phyloP scores from a whole-genome alignment of 2,888 invertebrate genomes.

The Trissolcus japonicus region DNA sequence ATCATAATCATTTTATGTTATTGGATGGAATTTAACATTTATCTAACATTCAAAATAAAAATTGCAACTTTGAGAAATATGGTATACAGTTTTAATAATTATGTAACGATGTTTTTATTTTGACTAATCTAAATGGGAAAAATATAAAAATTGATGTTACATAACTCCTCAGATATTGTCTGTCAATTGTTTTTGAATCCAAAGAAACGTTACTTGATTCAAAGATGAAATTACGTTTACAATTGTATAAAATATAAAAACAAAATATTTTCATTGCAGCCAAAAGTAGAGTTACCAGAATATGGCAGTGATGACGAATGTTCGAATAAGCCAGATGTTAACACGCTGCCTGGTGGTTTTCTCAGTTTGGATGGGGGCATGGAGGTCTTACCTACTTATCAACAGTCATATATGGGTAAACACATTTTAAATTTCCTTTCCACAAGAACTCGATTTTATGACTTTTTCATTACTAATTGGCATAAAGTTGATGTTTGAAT shows the following conservation, averaged over 20 bases:
- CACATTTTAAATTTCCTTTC: constrained; percentile 12
- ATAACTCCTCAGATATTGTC: no score
- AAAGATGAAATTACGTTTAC: no score
- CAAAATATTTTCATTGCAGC: constrained; percentile 74
- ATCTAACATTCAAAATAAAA: no score
- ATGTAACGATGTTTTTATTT: no score
- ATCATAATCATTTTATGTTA: no score
- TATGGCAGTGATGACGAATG: constrained; percentile 84
- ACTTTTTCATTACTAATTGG: neutral
- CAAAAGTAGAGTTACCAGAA: constrained; percentile 85
- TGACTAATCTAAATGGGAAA: no score
- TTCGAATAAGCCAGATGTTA: constrained; percentile 73
- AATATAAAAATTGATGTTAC: no score
- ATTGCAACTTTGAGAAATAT: no score
- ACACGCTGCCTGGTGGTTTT: constrained; percentile 73
- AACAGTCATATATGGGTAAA: constrained; percentile 73
- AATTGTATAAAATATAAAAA: constrained; percentile 7
- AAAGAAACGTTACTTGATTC: no score
- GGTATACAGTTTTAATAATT: no score
- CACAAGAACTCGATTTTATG: neutral
- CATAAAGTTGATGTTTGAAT: neutral
- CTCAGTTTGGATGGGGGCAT: constrained; percentile 75
- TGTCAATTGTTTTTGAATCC: no score
- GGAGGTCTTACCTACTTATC: constrained; percentile 74
- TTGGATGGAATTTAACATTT: no score